A percentile compares a stretch with the other conserved stretches of the same genome.
phyloP scores from a whole-genome alignment of 2,113 vertebrate genomes.

The Ictidomys tridecemlineatus region DNA sequence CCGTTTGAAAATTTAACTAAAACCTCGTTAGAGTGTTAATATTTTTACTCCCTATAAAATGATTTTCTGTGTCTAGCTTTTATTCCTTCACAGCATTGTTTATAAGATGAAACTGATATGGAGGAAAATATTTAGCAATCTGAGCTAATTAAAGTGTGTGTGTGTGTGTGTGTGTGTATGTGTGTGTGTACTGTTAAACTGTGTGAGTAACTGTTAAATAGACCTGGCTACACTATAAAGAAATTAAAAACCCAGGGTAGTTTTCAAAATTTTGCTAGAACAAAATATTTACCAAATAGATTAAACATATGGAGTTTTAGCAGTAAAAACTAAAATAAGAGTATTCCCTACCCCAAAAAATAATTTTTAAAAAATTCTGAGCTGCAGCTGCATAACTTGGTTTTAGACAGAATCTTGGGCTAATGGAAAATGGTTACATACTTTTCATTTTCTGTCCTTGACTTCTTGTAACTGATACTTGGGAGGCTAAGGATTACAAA shows the following conservation, averaged over 20 bases:
- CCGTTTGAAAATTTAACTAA: neutral
- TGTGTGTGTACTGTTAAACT: neutral
- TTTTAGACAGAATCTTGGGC: slow-evolving; percentile 49
- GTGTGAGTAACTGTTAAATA: neutral
- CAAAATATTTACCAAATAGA: neutral
- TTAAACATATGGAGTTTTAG: neutral
- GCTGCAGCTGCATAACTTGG: neutral
- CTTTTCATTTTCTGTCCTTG: slow-evolving; percentile 73
- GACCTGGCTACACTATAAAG: slow-evolving; percentile 40
- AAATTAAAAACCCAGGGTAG: neutral
- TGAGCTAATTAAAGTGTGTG: slow-evolving; percentile 8
- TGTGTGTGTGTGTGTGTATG: neutral
- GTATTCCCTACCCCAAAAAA: neutral
- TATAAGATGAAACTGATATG: neutral
- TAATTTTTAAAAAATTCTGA: neutral
- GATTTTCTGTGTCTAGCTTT: neutral
- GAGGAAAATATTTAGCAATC: slow-evolving; percentile 23
- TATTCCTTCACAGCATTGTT: neutral
- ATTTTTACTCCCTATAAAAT: slow-evolving; percentile 6
- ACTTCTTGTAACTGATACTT: slow-evolving; percentile 71
- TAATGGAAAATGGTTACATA: slow-evolving; percentile 59
- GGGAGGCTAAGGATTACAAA: slow-evolving; percentile 71
- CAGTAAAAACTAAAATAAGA: slow-evolving; percentile 34
- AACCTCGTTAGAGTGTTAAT: neutral
- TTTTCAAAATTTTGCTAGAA: slow-evolving; percentile 25